Conservation (phyloP, 2,113 vertebrate genomes). For the Pheucticus melanocephalus region DNA sequence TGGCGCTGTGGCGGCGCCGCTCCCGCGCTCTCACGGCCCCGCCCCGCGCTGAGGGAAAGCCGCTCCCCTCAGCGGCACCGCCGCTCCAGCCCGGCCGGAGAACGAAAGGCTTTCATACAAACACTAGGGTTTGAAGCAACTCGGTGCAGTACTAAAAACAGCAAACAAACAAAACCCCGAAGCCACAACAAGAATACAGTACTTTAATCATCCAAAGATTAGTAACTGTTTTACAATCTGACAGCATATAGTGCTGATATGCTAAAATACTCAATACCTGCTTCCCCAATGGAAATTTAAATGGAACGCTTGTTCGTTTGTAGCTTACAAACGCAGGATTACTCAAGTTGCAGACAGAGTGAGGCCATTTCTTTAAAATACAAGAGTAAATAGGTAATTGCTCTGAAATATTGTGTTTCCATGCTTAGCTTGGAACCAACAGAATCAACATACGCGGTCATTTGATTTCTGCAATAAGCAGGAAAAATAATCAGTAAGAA, state of each 20-base stretch:
- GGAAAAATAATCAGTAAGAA: neutral
- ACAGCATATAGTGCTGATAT: conserved; percentile 4
- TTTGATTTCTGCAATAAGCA: neutral
- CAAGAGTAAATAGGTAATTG: neutral
- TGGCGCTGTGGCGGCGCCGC: too few species aligned
- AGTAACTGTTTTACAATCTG: conserved; percentile 33
- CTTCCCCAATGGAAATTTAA: conserved; percentile 44
- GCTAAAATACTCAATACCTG: neutral
- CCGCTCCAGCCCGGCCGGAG: fast-evolving
- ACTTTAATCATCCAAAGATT: conserved; percentile 1
- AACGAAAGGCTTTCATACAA: fast-evolving
- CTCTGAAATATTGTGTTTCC: neutral
- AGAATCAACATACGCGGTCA: neutral
- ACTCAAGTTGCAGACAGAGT: neutral
- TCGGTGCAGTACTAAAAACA: fast-evolving
- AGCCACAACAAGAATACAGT: neutral
- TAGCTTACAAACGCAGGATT: conserved; percentile 17
- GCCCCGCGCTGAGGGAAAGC: fast-evolving
- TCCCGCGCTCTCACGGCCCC: fast-evolving
- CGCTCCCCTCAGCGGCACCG: neutral
- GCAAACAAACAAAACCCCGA: neutral
- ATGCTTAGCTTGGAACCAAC: neutral
- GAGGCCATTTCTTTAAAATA: neutral
- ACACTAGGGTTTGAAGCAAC: fast-evolving
- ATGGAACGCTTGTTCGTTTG: neutral